A percentile compares a stretch with the other conserved stretches of the same genome.
phyloP scores from a whole-genome alignment of 2,113 vertebrate genomes.

The Ardeotis arabs region DNA sequence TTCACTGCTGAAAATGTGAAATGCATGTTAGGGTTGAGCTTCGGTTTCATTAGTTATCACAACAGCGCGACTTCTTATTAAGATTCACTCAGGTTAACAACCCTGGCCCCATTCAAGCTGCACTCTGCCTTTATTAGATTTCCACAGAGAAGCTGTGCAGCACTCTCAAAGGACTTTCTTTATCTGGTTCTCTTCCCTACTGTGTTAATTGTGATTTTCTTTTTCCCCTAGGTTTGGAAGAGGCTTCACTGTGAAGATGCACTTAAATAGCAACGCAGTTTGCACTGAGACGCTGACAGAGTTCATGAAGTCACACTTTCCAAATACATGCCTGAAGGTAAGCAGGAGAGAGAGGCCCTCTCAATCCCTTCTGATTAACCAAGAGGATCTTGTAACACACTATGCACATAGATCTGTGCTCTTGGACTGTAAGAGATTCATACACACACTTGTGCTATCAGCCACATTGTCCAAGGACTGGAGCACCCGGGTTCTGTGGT shows the following conservation, averaged over 20 bases:
- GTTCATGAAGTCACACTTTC: slow-evolving; percentile 91
- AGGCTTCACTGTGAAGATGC: slow-evolving; percentile 98
- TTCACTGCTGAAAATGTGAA: neutral
- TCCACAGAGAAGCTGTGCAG: neutral
- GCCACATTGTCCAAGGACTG: neutral
- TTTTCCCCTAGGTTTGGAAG: slow-evolving; percentile 85
- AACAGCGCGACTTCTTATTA: neutral
- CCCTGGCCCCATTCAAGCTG: neutral
- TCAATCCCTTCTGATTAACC: neutral
- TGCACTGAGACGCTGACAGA: slow-evolving; percentile 82
- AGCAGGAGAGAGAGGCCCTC: neutral
- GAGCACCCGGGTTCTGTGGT: neutral
- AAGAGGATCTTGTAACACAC: neutral
- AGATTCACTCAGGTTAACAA: slow-evolving; percentile 28
- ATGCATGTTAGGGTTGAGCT: neutral
- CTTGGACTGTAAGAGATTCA: neutral
- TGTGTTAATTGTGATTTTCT: slow-evolving; percentile 21
- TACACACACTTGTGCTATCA: neutral
- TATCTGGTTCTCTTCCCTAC: neutral
- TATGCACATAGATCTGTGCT: neutral
- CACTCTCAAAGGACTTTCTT: neutral
- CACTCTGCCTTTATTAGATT: neutral
- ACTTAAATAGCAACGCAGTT: slow-evolving; percentile 81
- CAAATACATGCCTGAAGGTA: slow-evolving; percentile 93
- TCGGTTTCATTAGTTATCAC: neutral